Percentiles rank a stretch among this genome's conserved stretches.
Conservation (phyloP, 2,888 invertebrate species). For the Eupsilia transversa region DNA sequence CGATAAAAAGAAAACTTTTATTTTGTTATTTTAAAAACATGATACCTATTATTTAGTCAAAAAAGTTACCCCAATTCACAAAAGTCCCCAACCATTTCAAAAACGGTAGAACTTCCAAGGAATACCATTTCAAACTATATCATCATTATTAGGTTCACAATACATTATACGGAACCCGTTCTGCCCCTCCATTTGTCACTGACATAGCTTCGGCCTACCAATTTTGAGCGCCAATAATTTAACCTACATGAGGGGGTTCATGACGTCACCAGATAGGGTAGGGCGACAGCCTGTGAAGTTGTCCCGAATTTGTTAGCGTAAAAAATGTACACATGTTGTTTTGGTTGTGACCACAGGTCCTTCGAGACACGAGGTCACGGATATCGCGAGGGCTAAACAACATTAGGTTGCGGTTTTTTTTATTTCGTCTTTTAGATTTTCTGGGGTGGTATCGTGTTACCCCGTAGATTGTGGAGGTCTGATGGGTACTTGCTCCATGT, state of each 20-base stretch:
- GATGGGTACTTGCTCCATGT: no score
- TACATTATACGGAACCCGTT: constrained; percentile 50
- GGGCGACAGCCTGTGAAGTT: constrained; percentile 37
- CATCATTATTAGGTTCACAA: constrained; percentile 49
- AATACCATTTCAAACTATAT: constrained; percentile 43
- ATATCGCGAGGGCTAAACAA: no score
- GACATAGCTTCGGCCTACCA: constrained; percentile 63
- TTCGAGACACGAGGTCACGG: not conserved
- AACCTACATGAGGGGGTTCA: constrained; percentile 51
- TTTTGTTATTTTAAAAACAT: not conserved
- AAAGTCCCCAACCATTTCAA: constrained; percentile 16
- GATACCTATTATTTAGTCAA: not conserved
- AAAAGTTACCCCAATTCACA: not conserved
- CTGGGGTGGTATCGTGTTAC: no score
- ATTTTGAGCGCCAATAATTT: constrained; percentile 72
- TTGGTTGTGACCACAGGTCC: not conserved
- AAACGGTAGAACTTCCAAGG: constrained; percentile 3
- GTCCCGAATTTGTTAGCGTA: constrained; percentile 26
- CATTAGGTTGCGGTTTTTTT: not conserved
- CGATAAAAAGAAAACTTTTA: not conserved
- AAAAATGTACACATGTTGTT: constrained; percentile 33
- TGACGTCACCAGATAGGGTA: constrained; percentile 56
- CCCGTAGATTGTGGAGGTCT: no score
- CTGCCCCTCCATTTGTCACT: constrained; percentile 64
- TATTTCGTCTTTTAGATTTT: not conserved